These are phyloP conservation scores for Zelostemma sp. DNA, from an alignment of 1,140 invertebrate species.

Conservation along the genomic window DNA sequence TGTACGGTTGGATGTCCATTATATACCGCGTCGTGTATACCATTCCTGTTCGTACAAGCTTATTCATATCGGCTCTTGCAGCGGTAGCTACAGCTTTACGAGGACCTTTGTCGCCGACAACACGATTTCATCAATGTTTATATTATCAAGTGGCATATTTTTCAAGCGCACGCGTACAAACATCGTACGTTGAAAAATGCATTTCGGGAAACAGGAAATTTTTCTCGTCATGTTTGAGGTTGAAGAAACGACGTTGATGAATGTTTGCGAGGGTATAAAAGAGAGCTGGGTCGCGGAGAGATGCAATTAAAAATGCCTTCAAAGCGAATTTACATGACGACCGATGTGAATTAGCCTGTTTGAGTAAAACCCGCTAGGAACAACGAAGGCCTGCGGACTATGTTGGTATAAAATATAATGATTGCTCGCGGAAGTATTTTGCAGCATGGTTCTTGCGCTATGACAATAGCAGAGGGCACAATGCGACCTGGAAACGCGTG, in stretches of 20 bases:
- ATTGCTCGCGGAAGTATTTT: constrained; percentile 10
- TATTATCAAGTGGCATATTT: no score
- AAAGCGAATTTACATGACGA: neutral
- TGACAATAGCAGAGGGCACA: constrained; percentile 1
- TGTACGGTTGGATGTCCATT: constrained; percentile 17
- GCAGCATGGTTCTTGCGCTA: neutral
- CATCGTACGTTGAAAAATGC: no score
- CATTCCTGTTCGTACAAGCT: constrained; percentile 13
- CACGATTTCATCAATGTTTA: constrained; percentile 10
- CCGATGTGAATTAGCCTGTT: constrained; percentile 2
- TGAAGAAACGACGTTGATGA: no score
- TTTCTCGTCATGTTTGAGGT: no score
- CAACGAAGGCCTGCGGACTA: neutral
- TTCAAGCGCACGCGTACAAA: no score
- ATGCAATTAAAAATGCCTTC: neutral
- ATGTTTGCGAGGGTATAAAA: neutral
- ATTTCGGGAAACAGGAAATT: no score
- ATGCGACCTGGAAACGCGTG: neutral
- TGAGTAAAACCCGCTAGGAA: neutral
- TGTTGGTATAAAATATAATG: constrained; percentile 7
- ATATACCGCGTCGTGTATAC: no score
- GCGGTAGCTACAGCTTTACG: constrained; percentile 12
- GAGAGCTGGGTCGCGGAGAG: neutral
- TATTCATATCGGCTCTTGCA: constrained; percentile 35
- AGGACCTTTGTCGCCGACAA: constrained; percentile 13